Conservation (phyloP, 2,888 invertebrate species). For the Thysanoteuthis rhombus region DNA sequence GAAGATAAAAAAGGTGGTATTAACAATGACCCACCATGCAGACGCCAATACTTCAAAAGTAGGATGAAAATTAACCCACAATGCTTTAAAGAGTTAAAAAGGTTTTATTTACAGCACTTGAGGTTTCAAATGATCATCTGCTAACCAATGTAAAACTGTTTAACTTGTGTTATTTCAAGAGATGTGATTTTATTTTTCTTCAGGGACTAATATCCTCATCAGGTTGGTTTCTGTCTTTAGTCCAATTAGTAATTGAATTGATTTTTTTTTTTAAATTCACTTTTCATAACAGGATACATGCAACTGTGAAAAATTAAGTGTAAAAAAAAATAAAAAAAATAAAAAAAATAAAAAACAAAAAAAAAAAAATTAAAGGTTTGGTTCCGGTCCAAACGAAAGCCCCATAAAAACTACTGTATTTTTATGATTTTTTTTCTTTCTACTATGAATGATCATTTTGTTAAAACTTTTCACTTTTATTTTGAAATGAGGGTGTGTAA, state of each 20-base stretch:
- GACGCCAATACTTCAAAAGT: too few species aligned
- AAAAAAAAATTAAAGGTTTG: too few species aligned
- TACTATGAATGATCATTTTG: not conserved
- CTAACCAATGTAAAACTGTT: too few species aligned
- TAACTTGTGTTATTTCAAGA: not conserved
- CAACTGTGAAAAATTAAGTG: too few species aligned
- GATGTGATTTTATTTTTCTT: not conserved
- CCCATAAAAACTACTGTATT: not conserved
- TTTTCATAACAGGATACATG: too few species aligned
- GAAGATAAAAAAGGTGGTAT: too few species aligned
- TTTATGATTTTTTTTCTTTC: not conserved
- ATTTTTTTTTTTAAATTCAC: not conserved
- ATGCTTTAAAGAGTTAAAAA: too few species aligned
- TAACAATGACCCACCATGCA: too few species aligned
- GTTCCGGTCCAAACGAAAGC: not conserved
- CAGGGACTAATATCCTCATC: not conserved
- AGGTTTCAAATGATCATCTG: not conserved
- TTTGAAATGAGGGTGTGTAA: not conserved
- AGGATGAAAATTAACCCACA: too few species aligned
- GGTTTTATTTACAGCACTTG: not conserved
- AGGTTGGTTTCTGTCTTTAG: not conserved
- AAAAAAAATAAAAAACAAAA: too few species aligned
- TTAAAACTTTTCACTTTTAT: not conserved
- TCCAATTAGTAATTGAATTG: not conserved
- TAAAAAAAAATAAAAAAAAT: too few species aligned